Base-by-base conservation (phyloP, 2,797 vertebrate genomes). In the Ispidina lecontei region DNA sequence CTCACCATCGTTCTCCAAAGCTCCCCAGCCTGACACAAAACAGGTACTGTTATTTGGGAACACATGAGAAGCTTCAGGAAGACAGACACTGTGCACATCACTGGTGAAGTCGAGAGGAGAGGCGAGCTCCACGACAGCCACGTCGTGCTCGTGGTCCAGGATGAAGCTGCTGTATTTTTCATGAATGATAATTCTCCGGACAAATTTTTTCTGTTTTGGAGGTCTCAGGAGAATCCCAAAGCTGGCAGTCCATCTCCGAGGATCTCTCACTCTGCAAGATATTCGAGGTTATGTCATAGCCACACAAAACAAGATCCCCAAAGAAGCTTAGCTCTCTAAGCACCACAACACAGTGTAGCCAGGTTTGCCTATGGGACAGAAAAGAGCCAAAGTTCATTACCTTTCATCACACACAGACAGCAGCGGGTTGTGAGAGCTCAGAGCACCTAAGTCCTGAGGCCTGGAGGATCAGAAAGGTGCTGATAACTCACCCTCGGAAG, bases 401-500 rank as follows among this genome's bases (percentile, higher is more conserved):
- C 15, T 86, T 87, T 76, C 68, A 74, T 35, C 46, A 82, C 39
- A 71, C 49, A 68, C 12, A 64, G 46, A 52, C 3, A 3, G 44
- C 17, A 79, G 46, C 14, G 9, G 31, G 22, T 21, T 10, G 25
- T 8, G 2, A 73, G 91, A 84, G 12, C 19, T 62, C 62, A 85
- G 55, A 75, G 44, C 33, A 75, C 33, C 7, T 8, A 43, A 84
- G 11, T 39, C 46, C 26, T 21, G 33, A 72, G 29, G 44, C 14
- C 64, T 79, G 17, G 18, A 56, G n/a, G 49, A 70, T 49, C 39
- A 75, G 60, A 51, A 47, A 55, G 33, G 22, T 52, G 25, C 62
- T 14, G 39, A 69, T 21, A 35, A 79, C 97, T 95, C 95, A 99
- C 99, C 59, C 97, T 90, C 98, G 98, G 79, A 99, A 99, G 94